Percentiles rank a stretch among this genome's conserved stretches.
These are phyloP conservation scores for Tetranychus piercei DNA, from an alignment of 2,888 invertebrate species.

Conservation along the genomic window DNA sequence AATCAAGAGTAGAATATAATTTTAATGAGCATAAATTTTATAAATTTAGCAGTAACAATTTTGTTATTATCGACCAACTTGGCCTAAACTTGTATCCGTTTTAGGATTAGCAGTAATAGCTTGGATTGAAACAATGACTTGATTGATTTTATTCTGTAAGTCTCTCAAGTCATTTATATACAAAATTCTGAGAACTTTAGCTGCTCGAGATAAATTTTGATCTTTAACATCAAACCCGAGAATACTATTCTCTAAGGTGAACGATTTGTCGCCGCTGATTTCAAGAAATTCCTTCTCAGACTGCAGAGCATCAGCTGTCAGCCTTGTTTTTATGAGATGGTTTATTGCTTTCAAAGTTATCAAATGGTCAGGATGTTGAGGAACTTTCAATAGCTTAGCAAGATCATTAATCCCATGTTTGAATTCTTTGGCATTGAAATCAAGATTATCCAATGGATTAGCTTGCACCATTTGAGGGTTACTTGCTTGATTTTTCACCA, in stretches of 20 bases:
- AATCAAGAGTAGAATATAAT: too few species aligned
- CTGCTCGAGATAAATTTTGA: conserved; percentile 46
- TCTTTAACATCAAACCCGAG: conserved; percentile 30
- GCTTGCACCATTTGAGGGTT: conserved; percentile 54
- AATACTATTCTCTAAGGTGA: not conserved
- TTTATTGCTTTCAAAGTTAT: conserved; percentile 51
- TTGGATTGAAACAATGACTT: conserved; percentile 79
- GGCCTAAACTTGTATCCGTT: conserved; percentile 79
- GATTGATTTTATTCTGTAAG: conserved; percentile 81
- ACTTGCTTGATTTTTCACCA: conserved; percentile 39
- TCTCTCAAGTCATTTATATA: conserved; percentile 65
- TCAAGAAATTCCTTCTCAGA: conserved; percentile 34
- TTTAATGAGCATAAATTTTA: too few species aligned
- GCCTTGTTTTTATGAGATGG: conserved; percentile 42
- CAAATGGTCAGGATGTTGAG: conserved; percentile 60
- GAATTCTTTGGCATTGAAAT: conserved; percentile 54
- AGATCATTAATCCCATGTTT: conserved; percentile 58
- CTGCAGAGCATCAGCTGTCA: conserved; percentile 42
- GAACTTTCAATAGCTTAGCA: conserved; percentile 56
- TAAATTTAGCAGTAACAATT: too few species aligned
- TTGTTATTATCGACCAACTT: conserved; percentile 47
- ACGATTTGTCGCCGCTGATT: conserved; percentile 18
- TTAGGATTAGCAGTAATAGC: conserved; percentile 84
- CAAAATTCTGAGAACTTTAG: conserved; percentile 55
- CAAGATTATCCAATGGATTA: conserved; percentile 64